These are phyloP conservation scores for Melanargia galathea DNA, from an alignment of 2,888 invertebrate species.

Conservation along the genomic window DNA sequence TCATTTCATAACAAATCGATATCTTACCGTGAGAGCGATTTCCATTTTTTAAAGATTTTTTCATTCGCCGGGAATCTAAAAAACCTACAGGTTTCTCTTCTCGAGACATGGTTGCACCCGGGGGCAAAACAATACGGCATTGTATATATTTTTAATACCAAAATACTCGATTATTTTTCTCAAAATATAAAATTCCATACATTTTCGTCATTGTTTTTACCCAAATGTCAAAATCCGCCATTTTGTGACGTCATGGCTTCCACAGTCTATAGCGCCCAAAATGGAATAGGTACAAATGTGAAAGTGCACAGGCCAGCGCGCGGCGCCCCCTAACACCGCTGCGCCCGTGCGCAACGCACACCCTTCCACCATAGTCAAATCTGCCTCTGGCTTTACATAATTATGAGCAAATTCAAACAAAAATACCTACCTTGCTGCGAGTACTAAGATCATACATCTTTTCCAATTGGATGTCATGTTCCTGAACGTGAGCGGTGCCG, in stretches of 20 bases:
- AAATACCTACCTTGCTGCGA: slow-evolving; percentile 67
- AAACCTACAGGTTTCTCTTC: slow-evolving; percentile 4
- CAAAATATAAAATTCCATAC: not conserved
- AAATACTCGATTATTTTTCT: not conserved
- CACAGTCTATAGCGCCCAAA: too few species aligned
- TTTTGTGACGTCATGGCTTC: slow-evolving; percentile 1
- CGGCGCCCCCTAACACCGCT: too few species aligned
- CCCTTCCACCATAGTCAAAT: too few species aligned
- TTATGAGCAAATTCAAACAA: not conserved
- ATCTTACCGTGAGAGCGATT: not conserved
- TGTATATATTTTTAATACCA: not conserved
- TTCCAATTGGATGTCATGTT: slow-evolving; percentile 75
- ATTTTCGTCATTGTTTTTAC: not conserved
- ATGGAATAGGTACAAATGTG: too few species aligned
- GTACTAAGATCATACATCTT: slow-evolving; percentile 78
- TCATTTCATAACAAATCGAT: not conserved
- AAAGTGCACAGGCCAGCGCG: too few species aligned
- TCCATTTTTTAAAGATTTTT: not conserved
- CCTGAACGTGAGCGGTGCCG: slow-evolving; percentile 61
- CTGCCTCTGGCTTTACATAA: too few species aligned
- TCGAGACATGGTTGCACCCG: not conserved
- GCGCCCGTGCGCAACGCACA: too few species aligned
- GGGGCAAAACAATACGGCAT: not conserved
- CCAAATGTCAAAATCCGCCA: slow-evolving; percentile 1
- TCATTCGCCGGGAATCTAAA: slow-evolving; percentile 1